Evolutionary conservation across 2,113 vertebrate genomes (phyloP).

Genomic region (Syngnathus floridae): DNA sequence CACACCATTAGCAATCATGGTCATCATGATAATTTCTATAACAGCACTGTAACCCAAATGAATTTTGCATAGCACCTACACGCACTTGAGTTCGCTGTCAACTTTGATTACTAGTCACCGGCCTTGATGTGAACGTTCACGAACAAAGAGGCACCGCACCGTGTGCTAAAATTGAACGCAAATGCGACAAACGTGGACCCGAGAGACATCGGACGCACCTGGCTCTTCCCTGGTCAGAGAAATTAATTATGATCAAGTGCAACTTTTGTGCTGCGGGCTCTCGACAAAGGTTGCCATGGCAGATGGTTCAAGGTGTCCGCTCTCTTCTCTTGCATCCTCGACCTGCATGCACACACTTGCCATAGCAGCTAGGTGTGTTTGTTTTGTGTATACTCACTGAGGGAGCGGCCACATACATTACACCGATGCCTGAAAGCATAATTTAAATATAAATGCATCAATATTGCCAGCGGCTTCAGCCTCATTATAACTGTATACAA

Average conservation of each 20-base stretch:
- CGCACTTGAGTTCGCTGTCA: slow-evolving; percentile 27
- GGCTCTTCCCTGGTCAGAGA: not conserved
- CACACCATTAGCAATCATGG: slow-evolving; percentile 12
- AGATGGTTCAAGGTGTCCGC: slow-evolving; percentile 38
- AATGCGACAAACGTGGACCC: not conserved
- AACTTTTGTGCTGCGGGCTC: slow-evolving; percentile 7
- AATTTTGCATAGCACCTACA: slow-evolving; percentile 47
- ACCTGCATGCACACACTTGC: slow-evolving; percentile 2
- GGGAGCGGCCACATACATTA: not conserved
- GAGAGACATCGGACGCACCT: slow-evolving; percentile 4
- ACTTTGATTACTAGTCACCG: slow-evolving; percentile 31
- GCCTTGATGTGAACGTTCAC: slow-evolving; percentile 18
- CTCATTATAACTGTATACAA: not conserved
- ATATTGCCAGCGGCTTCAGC: slow-evolving; percentile 11
- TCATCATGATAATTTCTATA: slow-evolving; percentile 38
- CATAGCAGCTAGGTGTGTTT: not conserved
- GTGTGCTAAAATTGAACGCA: not conserved
- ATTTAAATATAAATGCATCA: slow-evolving; percentile 9
- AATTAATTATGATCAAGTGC: slow-evolving; percentile 28
- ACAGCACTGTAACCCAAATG: slow-evolving; percentile 43
- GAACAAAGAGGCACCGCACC: slow-evolving; percentile 3
- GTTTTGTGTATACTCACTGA: not conserved
- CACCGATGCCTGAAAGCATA: slow-evolving; percentile 9
- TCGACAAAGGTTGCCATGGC: slow-evolving; percentile 14
- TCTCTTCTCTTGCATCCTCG: slow-evolving; percentile 1